Evolutionary conservation across 1,140 invertebrate species (phyloP).

Genomic region (Calliphora vicina): DNA sequence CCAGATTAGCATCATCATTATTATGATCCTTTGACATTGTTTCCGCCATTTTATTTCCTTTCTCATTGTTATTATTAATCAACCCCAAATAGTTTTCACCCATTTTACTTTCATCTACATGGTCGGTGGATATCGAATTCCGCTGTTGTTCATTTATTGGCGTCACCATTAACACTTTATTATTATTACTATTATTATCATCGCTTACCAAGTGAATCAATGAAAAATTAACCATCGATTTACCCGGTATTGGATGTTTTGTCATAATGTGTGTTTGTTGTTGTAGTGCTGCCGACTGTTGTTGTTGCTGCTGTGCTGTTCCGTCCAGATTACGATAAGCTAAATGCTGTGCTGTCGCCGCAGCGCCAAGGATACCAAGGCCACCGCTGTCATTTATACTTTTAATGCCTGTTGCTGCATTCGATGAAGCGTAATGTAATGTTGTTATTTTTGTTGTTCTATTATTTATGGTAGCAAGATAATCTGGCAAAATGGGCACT

Average conservation of each 20-base stretch:
- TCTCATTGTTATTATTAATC: background rate
- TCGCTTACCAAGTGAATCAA: conserved; percentile 48
- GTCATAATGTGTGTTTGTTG: conserved; percentile 49
- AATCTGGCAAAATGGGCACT: conserved; percentile 89
- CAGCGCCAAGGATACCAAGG: conserved; percentile 17
- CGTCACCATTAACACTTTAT: conserved; percentile 8
- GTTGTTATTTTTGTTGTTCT: conserved; percentile 38
- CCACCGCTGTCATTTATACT: conserved; percentile 26
- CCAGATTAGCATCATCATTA: conserved; percentile 44
- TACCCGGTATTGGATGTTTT: conserved; percentile 65
- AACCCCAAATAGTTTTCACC: background rate
- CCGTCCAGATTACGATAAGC: conserved; percentile 47
- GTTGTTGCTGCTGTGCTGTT: conserved; percentile 38
- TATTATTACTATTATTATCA: conserved; percentile 27
- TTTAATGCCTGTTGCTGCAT: conserved; percentile 6
- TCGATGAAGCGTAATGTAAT: conserved; percentile 30
- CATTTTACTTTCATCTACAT: background rate
- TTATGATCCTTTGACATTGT: conserved; percentile 33
- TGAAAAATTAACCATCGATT: conserved; percentile 62
- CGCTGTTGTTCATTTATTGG: conserved; percentile 36
- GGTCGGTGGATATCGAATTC: background rate
- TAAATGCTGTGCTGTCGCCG: conserved; percentile 38
- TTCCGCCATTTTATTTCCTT: background rate
- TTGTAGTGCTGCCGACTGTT: background rate
- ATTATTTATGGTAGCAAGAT: conserved; percentile 70